Evolutionary conservation across 1,140 invertebrate genomes (phyloP).

Genomic region (Agraylea sexmaculata): DNA sequence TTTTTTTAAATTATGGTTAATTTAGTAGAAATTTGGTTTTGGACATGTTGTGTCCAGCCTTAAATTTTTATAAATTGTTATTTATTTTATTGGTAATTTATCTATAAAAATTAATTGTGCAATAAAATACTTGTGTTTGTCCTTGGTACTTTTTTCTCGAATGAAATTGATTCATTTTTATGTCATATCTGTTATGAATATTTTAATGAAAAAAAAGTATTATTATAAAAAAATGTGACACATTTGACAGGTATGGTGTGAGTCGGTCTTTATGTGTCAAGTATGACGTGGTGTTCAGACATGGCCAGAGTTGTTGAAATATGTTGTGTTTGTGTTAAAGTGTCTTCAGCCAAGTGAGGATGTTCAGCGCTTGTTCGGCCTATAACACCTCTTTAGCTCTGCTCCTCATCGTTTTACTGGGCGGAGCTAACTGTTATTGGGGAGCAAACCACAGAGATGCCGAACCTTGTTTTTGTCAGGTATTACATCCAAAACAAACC

Average conservation of each 20-base stretch:
- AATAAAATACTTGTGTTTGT: constrained; percentile 12
- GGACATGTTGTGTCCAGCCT: not conserved
- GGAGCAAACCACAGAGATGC: constrained; percentile 19
- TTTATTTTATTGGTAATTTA: not conserved
- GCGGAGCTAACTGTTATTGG: constrained; percentile 14
- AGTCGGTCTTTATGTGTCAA: too few species aligned
- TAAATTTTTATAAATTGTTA: not conserved
- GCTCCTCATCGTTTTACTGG: constrained; percentile 8
- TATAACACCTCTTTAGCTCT: too few species aligned
- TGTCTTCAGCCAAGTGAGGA: too few species aligned
- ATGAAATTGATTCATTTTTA: constrained; percentile 21
- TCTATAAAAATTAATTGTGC: too few species aligned
- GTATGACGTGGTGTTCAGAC: too few species aligned
- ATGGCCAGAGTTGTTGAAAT: too few species aligned
- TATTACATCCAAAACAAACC: constrained; percentile 1
- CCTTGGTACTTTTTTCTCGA: constrained; percentile 17
- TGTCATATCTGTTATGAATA: constrained; percentile 7
- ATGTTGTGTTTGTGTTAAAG: too few species aligned
- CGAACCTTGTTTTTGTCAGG: constrained; percentile 22
- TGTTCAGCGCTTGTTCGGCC: too few species aligned
- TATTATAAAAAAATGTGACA: constrained; percentile 2
- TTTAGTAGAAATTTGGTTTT: too few species aligned
- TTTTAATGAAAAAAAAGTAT: not conserved
- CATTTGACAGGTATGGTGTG: not conserved
- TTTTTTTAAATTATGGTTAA: too few species aligned